Base-by-base conservation (phyloP, 2,113 vertebrate species). In the Oryzias celebensis region DNA sequence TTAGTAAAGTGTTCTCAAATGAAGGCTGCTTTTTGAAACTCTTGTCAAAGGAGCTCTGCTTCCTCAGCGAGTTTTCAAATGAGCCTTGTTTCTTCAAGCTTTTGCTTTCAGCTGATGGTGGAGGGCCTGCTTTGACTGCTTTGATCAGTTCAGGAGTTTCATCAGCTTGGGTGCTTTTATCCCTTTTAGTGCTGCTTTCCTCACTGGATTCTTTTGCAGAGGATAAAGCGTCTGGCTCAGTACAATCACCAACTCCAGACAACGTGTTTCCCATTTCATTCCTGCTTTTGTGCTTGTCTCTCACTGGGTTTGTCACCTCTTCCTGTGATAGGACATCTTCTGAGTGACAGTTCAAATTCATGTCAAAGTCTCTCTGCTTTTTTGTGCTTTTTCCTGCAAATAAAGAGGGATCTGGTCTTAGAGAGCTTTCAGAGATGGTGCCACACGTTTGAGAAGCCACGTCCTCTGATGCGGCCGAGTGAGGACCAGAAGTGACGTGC, bases 381-480 rank as follows among this genome's bases (percentile, higher is more conserved):
- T 12, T 78, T 88, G 86, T 83, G 75, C 71, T 86, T 79, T 77
- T 83, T 69, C 14, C 51, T 13, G 74, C 26, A 4, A 58, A 43
- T 14, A 14, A 5, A 1, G 74, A 54, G 14, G 53, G 53, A 2
- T 79, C 65, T 1, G 26, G 44, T 58, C 10, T 68, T 26, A 58
- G 60, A 42, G 67, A 61, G 13, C 68, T 85, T 55, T 88, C 84
- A 4, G 80, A 85, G 52, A 74, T 4, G 2, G 62, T 74, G 58
- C 68, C 52, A 49, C 78, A 86, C 2, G 77, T 85, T 52, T 78
- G 85, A 7, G 83, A 90, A 28, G 82, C 74, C 69, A 89, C 62
- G 47, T 92, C 91, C 55, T 92, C 91, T 51, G 87, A 89, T 64
- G 87, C 58, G 48, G 87, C 87, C 31, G 72, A 74, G 65, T 88